Conservation (phyloP, 2,113 vertebrate species). For the Lutjanus erythropterus region DNA sequence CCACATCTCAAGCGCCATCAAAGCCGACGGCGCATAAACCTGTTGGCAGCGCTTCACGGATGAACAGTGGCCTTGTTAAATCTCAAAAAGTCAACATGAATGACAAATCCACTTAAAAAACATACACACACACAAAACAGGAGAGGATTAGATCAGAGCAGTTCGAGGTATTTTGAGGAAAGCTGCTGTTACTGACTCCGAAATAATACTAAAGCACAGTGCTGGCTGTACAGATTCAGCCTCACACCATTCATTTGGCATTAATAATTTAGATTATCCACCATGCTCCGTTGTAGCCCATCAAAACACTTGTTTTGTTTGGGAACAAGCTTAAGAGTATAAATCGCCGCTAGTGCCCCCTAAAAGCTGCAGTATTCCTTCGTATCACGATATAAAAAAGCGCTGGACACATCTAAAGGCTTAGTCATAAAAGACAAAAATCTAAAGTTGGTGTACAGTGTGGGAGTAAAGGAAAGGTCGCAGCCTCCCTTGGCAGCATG, state of each 20-base stretch:
- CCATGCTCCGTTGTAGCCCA: background rate
- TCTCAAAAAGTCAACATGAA: conserved; percentile 20
- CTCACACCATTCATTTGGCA: background rate
- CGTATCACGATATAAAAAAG: background rate
- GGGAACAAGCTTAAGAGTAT: background rate
- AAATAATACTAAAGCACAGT: background rate
- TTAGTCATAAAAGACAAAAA: background rate
- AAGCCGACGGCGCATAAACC: conserved; percentile 25
- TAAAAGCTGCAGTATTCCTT: background rate
- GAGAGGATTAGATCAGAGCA: conserved; percentile 16
- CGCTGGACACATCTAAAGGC: background rate
- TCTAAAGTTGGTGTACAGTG: background rate
- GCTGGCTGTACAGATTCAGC: background rate
- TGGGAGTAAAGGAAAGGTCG: conserved; percentile 40
- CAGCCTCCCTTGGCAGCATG: background rate
- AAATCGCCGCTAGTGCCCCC: background rate
- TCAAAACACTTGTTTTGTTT: background rate
- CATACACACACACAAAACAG: background rate
- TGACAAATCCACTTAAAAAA: conserved; percentile 3
- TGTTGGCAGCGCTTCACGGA: conserved; percentile 32
- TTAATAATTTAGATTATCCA: conserved; percentile 12
- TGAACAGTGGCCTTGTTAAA: conserved; percentile 14
- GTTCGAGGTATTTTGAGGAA: conserved; percentile 1
- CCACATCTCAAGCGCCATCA: conserved; percentile 35
- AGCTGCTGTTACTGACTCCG: conserved; percentile 4